Evolutionary conservation across 2,113 vertebrate species (phyloP).

Genomic region (Rutilus rutilus): DNA sequence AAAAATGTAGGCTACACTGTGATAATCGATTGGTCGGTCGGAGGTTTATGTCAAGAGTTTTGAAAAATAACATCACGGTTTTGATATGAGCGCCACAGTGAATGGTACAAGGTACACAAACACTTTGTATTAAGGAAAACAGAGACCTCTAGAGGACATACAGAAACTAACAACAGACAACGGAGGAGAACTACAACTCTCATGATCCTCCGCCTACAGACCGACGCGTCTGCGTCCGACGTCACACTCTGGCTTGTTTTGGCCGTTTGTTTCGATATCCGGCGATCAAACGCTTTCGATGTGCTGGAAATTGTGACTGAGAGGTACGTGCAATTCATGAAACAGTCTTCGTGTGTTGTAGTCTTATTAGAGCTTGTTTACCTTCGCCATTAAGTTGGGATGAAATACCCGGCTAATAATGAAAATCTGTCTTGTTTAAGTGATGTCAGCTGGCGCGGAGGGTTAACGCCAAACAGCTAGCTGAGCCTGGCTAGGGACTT

Average conservation of each 20-base stretch:
- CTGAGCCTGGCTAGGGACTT: conserved; percentile 33
- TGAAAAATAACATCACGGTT: background rate
- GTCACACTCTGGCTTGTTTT: conserved; percentile 70
- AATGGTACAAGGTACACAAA: background rate
- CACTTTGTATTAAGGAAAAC: background rate
- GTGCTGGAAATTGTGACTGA: conserved; percentile 43
- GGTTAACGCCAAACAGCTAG: conserved; percentile 34
- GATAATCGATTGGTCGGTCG: background rate
- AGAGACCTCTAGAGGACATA: conserved; percentile 39
- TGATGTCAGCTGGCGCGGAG: conserved; percentile 24
- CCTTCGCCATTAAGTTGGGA: too few relatives aligned
- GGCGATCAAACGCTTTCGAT: conserved; percentile 57
- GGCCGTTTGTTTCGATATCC: conserved; percentile 75
- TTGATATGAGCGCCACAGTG: background rate
- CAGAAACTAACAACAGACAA: background rate
- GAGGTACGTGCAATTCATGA: conserved; percentile 58
- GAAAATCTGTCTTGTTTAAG: conserved; percentile 12
- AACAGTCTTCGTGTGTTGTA: background rate
- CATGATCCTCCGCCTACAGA: conserved; percentile 41
- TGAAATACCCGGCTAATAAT: background rate
- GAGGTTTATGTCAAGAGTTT: background rate
- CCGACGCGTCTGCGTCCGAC: conserved; percentile 53
- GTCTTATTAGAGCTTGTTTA: background rate
- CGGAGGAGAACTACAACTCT: conserved; percentile 64
- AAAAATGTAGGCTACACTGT: background rate